phyloP scores from a whole-genome alignment of 2,113 vertebrate genomes.

The Burhinus oedicnemus region DNA sequence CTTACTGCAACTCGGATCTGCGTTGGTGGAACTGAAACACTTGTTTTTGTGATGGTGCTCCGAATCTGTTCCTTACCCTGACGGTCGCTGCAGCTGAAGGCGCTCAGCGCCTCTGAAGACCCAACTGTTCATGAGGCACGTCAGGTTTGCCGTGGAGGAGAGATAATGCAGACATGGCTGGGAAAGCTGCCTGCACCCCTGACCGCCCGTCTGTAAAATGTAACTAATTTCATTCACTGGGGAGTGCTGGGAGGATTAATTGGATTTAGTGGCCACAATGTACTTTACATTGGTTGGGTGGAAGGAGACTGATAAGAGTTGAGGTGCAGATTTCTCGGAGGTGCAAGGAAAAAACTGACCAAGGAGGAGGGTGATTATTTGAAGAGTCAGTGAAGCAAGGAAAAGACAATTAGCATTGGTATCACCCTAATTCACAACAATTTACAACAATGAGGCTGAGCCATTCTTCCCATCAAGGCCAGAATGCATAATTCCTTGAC shows the following conservation, averaged over 20 bases:
- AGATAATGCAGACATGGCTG: constrained; percentile 20
- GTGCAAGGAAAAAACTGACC: constrained; percentile 36
- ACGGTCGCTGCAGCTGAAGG: neutral
- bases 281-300: constrained; percentile 48
- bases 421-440: constrained; percentile 65
- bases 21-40: rapidly evolving
- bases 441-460: constrained; percentile 48
- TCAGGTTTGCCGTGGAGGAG: neutral
- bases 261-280: constrained; percentile 52
- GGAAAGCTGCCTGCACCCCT: constrained; percentile 35
- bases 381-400: constrained; percentile 47
- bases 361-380: constrained; percentile 54
- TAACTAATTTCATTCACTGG: constrained; percentile 31
- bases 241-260: constrained; percentile 58
- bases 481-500: constrained; percentile 48
- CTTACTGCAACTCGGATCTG: neutral
- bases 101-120: neutral
- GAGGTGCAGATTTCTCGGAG: constrained; percentile 60
- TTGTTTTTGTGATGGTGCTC: neutral
- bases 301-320: constrained; percentile 44
- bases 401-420: constrained; percentile 61
- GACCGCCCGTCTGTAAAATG: constrained; percentile 26
- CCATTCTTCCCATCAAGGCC: constrained; percentile 18
- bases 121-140: neutral
- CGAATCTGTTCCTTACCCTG: neutral